Base-by-base conservation (phyloP, 2,113 vertebrate species). In the Stigmatopora argus region DNA sequence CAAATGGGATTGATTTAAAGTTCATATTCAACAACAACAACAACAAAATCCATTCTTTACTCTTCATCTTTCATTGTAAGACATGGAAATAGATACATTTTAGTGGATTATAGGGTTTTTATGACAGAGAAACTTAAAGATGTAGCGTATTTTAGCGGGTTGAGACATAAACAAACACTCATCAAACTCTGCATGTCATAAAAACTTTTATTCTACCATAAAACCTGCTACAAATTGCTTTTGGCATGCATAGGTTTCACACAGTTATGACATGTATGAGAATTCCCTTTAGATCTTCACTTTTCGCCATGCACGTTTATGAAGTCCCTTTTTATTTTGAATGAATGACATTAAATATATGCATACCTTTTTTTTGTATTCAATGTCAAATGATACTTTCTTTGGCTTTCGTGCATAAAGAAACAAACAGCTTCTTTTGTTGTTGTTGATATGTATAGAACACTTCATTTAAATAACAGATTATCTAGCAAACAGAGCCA, bases 331-430 rank as follows among this genome's bases (percentile, higher is more conserved):
- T 19, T 1, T 44, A 13, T 45, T 44, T 19, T 19, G 26, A 31
- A 31, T 31, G 26, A 31, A 31, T 31, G 26, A 31, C 26, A 31
- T 21, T 45, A 12, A 13, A n/a, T 62, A 23, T 21, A 38, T 45
- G 41, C 18, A 62, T 23, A 62, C 60, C 38, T 62, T 23, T n/a
- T 31, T 31, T 66, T 18, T 48, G 71, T 67, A 73, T 51, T 64
- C 45, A 41, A 62, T 63, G 38, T 79, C 53, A 66, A 35, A 65
- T 64, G 1, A 56, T 70, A 83, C 71, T 63, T 70, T 86, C 80
- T 85, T 88, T 85, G 86, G 84, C 77, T 81, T 84, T 83, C 82
- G 70, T 70, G 62, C 64, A 73, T 79, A 48, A 78, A 78, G 72
- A 51, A 69, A 62, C 45, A 19, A 26, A 48, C 44, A 9, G 45